Base-by-base conservation (phyloP, 2,113 vertebrate genomes). In the Cyprinodon tularosa region DNA sequence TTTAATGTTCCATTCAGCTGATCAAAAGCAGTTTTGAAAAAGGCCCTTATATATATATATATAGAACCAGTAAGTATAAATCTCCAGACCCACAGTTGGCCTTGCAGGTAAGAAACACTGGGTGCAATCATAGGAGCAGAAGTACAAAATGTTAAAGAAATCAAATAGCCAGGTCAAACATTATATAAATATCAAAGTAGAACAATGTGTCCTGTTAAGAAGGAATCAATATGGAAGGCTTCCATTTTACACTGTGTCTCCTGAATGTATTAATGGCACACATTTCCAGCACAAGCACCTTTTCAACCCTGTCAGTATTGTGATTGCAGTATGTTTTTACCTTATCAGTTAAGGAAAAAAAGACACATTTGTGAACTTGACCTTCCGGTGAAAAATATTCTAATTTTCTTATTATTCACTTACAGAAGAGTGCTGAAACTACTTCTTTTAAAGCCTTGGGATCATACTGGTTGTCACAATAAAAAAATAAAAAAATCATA, bases 241-340 rank as follows among this genome's bases (percentile, higher is more conserved):
- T 57, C 50, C 17, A n/a, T 66, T 29, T 66, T 66, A 4, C n/a
- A 22, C 64, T 45, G 12, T 22, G 40, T 66, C n/a, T 45, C 1
- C 44, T 48, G 14, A 36, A 48, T 67, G 66, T 48, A 20, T 40
- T 22, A 68, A 48, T n/a, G 22, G 20, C 64, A 44, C 45, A n/a
- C 42, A 61, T 67, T 74, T 61, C 48, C 38, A 47, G 22, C 66
- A 14, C 42, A 39, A 10, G 45, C 48, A 66, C 44, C 22, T 65
- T 63, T 66, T 66, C 42, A 47, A 29, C 39, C 13, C 22, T 66
- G 17, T 37, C 40, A 66, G 48, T 0, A 37, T 22, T 5, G 57
- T 62, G 37, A 47, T 61, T 13, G 39, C 3, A 7, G 40, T 36
- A 62, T 62, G 36, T 38, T 20, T 7, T 66, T 22, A 12, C 42